Conservation (phyloP, 1,140 invertebrate species). For the Drosophila suzukii region DNA sequence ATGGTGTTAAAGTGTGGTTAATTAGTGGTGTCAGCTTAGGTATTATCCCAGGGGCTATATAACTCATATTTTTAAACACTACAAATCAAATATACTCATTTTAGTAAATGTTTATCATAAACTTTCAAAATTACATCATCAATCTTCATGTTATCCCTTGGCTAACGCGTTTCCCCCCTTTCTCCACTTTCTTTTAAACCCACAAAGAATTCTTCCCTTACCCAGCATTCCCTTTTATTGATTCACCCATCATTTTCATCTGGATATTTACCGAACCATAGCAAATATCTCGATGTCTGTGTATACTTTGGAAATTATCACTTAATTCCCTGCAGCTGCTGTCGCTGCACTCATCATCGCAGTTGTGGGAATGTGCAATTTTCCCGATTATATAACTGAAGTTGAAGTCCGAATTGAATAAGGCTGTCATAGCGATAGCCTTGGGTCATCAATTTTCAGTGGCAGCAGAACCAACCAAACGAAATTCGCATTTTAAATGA, state of each 20-base stretch:
- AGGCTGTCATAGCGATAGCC: slow-evolving; percentile 19
- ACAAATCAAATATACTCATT: not conserved
- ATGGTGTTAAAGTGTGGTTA: slow-evolving; percentile 21
- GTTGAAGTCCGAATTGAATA: slow-evolving; percentile 15
- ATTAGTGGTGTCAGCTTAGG: slow-evolving; percentile 5
- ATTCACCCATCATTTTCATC: slow-evolving; percentile 13
- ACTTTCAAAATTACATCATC: slow-evolving; percentile 1
- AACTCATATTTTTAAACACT: not conserved
- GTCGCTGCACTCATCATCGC: slow-evolving; percentile 39
- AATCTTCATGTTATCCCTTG: slow-evolving; percentile 9
- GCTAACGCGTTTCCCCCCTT: not conserved
- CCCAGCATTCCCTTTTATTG: not conserved
- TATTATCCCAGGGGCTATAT: too few relatives aligned
- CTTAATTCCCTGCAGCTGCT: slow-evolving; percentile 48
- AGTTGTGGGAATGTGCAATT: slow-evolving; percentile 20
- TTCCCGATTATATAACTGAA: slow-evolving; percentile 15
- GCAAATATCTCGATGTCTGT: slow-evolving; percentile 27
- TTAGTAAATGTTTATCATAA: not conserved
- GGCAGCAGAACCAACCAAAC: slow-evolving; percentile 5
- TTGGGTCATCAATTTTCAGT: slow-evolving; percentile 35
- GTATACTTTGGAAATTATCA: slow-evolving; percentile 54
- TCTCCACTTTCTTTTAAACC: not conserved
- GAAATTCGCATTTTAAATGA: slow-evolving; percentile 60
- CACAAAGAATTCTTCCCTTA: not conserved
- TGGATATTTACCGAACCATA: slow-evolving; percentile 24